Evolutionary conservation across 2,797 vertebrate species (phyloP), one percentile per base, ranked within the genome.

Genomic region (Alca torda): DNA sequence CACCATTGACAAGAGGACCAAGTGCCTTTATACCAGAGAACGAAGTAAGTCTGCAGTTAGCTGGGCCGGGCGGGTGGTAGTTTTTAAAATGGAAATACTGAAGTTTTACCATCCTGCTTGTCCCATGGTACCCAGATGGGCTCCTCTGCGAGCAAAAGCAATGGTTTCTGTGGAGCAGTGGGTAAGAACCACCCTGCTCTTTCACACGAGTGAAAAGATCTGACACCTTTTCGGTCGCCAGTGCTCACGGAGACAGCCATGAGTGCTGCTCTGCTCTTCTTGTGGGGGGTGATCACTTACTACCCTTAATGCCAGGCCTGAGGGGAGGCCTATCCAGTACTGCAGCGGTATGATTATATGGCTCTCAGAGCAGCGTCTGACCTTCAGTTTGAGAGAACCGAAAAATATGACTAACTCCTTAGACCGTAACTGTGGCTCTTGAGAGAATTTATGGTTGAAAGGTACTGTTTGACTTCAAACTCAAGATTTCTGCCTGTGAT

Each of bases 1-100:
- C 97, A 0, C 98, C 98, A 0, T 69, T 98, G 97, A 97, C 97
- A 98, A 98, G 98, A 98, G 98, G 98, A 98, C 98, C 98, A 98
- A 98, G 98, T 98, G 98, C 98, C 98, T 99, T 98, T 98, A 99
- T 99, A 97, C 98, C 98, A 96, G 98, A 99, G 96, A 98, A 98
- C 1, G 98, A 99, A 97, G 98, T 98, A 97, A 98, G 98, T 97
- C 73, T 80, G 24, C 0, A 0, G 30, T 73, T 76, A 64, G 19
- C 46, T 84, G 84, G 23, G n/a, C 53, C 11, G 3, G 43, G 43
- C 7, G 3, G 56, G 30, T 17, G 11, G 13, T 61, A 61, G 15
- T 57, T 89, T 78, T 50, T 60, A 53, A 69, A 74, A 20, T 33
- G 35, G 16, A 50, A 74, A 33, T 68, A 41, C 35, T 16, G 26